Conservation (phyloP, 1,140 invertebrate genomes). For the Sipha flava region DNA sequence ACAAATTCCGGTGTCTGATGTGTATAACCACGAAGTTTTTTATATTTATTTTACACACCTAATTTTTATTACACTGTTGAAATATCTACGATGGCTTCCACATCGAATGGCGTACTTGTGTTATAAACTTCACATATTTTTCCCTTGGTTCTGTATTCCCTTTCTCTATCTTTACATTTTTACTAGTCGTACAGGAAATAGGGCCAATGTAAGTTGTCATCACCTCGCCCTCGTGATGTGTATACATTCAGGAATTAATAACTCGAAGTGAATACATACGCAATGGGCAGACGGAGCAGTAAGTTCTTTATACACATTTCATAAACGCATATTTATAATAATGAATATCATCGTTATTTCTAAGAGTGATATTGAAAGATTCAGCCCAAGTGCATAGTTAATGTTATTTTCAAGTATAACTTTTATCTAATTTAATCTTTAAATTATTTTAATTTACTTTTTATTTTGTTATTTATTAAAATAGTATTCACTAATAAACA, state of each 20-base stretch:
- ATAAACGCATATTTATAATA: neutral
- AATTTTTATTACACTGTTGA: conserved; percentile 31
- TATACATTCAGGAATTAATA: conserved; percentile 20
- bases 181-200: conserved; percentile 27
- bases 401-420: neutral
- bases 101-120: conserved; percentile 2
- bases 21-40: conserved; percentile 6
- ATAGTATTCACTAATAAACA: no score
- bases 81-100: conserved; percentile 23
- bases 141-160: neutral
- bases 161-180: neutral
- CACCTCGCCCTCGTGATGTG: conserved; percentile 5
- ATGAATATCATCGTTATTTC: neutral
- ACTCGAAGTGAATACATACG: neutral
- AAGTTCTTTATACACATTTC: neutral
- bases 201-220: conserved; percentile 29
- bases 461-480: no score
- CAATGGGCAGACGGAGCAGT: neutral
- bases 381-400: neutral
- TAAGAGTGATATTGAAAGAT: conserved; percentile 5
- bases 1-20: neutral
- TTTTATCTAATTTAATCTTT: neutral
- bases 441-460: no score
- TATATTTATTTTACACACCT: conserved; percentile 22
- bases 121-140: conserved; percentile 30